phyloP scores from a whole-genome alignment of 64 coral and sea anemone species.

The Platygyra sinensis region DNA sequence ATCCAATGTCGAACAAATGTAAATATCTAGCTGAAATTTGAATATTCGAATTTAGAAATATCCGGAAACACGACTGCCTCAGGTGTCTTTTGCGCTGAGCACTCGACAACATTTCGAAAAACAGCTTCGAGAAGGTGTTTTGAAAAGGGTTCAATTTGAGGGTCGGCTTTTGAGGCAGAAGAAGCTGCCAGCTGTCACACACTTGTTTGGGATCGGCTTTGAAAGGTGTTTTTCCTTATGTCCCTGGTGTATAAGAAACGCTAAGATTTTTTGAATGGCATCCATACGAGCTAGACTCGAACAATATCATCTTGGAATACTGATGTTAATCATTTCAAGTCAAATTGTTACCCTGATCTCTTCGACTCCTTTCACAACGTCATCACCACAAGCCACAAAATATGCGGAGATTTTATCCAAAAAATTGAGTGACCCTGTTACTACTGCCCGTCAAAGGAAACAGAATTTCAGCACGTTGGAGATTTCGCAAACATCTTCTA shows the following conservation, averaged over 20 bases:
- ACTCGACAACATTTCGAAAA: not conserved
- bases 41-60: constrained; percentile 9
- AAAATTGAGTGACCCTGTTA: not conserved
- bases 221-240: not conserved
- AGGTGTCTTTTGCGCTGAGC: not conserved
- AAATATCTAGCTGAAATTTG: not conserved
- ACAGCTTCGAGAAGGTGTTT: constrained; percentile 14
- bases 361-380: not conserved
- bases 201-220: not conserved
- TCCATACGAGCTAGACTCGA: not conserved
- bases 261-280: not conserved
- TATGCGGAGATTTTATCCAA: not conserved
- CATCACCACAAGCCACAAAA: not conserved
- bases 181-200: not conserved
- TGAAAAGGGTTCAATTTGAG: not conserved
- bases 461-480: not conserved
- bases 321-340: constrained; percentile 9
- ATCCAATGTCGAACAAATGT: constrained; percentile 25
- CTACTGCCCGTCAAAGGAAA: not conserved
- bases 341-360: not conserved
- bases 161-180: not conserved
- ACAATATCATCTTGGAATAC: constrained; percentile 1
- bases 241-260: not conserved
- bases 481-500: not conserved
- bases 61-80: constrained; percentile 26